These are phyloP conservation scores for Hylyphantes graminicola DNA, from an alignment of 1,140 invertebrate species.

Conservation along the genomic window DNA sequence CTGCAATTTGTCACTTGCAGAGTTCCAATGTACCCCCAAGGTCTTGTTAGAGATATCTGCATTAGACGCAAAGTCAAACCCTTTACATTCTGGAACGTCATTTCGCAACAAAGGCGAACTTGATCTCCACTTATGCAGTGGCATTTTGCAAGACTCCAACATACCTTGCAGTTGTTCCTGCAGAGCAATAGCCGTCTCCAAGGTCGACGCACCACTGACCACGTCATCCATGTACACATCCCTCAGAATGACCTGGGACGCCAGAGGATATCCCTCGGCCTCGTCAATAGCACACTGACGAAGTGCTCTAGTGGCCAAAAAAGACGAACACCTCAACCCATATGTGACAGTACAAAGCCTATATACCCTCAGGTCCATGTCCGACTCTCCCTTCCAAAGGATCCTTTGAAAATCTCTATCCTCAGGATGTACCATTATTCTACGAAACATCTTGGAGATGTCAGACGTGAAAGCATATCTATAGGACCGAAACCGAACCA, in stretches of 20 bases:
- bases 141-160: conserved; percentile 65
- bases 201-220: conserved; percentile 63
- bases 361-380: neutral
- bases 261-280: conserved; percentile 60
- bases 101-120: too few relatives aligned
- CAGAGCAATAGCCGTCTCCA: conserved; percentile 62
- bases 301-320: conserved; percentile 64
- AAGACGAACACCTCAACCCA: conserved; percentile 63
- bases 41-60: too few relatives aligned
- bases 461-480: conserved; percentile 64
- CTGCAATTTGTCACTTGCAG: too few relatives aligned
- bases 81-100: too few relatives aligned
- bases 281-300: conserved; percentile 63
- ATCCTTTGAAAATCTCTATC: conserved; percentile 60
- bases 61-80: too few relatives aligned
- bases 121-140: conserved; percentile 67
- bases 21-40: too few relatives aligned
- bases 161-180: conserved; percentile 63
- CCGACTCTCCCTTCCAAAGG: conserved; percentile 17
- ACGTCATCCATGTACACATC: conserved; percentile 68
- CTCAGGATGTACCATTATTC: conserved; percentile 24
- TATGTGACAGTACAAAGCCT: conserved; percentile 45
- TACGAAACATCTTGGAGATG: conserved; percentile 65
- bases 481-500: conserved; percentile 63
- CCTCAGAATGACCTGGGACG: conserved; percentile 22